Percentiles rank a stretch among this genome's conserved stretches.
phyloP scores from a whole-genome alignment of 2,797 vertebrate species.

The Morus bassanus region DNA sequence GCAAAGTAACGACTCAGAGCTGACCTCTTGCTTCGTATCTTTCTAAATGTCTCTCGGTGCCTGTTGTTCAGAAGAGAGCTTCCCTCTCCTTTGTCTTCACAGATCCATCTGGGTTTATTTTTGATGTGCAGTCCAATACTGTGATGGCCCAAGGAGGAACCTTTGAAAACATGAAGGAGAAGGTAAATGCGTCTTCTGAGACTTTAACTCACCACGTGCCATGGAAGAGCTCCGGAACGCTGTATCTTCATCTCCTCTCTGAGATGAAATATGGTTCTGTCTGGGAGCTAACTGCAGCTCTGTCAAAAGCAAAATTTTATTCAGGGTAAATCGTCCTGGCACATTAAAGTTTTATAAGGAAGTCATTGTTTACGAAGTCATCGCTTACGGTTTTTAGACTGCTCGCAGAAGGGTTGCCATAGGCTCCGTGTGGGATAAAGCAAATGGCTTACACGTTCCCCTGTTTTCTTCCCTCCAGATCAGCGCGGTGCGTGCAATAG shows the following conservation, averaged over 20 bases:
- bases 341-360: background rate
- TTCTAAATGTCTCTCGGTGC: background rate
- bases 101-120: slow-evolving; percentile 93
- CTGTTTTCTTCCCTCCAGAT: slow-evolving; percentile 78
- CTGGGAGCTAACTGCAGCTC: background rate
- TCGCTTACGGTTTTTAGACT: background rate
- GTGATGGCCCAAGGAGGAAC: slow-evolving; percentile 94
- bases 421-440: background rate
- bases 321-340: background rate
- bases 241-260: background rate
- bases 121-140: slow-evolving; percentile 94
- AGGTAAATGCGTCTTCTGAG: slow-evolving; percentile 77
- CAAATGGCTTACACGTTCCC: background rate
- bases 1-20: background rate
- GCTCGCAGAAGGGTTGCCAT: background rate
- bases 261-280: background rate
- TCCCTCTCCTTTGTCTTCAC: slow-evolving; percentile 28
- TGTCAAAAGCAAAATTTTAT: background rate
- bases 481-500: slow-evolving; percentile 88
- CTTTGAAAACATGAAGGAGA: slow-evolving; percentile 96
- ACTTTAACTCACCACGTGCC: background rate
- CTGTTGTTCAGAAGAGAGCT: background rate
- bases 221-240: background rate
- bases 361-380: background rate
- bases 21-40: background rate